Percentiles rank a stretch among this genome's conserved stretches.
phyloP scores from a whole-genome alignment of 2,797 vertebrate genomes.

The Kryptolebias ocellatus region DNA sequence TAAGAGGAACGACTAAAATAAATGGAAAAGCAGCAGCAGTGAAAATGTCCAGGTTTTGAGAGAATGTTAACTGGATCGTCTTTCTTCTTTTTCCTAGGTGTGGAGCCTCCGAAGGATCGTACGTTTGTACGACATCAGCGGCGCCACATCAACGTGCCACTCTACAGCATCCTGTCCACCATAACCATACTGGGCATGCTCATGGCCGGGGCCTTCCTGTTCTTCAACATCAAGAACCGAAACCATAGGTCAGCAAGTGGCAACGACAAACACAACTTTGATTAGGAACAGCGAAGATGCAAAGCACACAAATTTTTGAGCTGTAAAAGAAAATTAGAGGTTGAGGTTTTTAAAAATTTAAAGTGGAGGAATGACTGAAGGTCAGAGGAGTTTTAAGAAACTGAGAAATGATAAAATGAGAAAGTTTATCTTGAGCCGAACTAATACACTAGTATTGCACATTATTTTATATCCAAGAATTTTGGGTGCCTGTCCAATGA shows the following conservation, averaged over 20 bases:
- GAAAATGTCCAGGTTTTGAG: not conserved
- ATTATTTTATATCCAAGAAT: too few relatives aligned
- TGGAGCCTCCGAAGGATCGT: slow-evolving; percentile 95
- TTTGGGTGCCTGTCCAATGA: too few relatives aligned
- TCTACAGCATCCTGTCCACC: slow-evolving; percentile 97
- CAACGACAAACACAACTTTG: not conserved
- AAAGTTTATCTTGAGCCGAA: too few relatives aligned
- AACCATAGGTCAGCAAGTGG: slow-evolving; percentile 91
- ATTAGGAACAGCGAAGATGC: slow-evolving; percentile 16
- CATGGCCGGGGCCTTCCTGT: slow-evolving; percentile 98
- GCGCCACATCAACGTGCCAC: slow-evolving; percentile 94
- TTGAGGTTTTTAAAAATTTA: not conserved
- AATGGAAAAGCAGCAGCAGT: not conserved
- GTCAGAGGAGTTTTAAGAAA: not conserved
- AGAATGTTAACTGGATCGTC: not conserved
- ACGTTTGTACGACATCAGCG: slow-evolving; percentile 93
- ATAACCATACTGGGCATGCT: slow-evolving; percentile 98
- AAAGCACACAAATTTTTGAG: not conserved
- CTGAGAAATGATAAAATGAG: too few relatives aligned
- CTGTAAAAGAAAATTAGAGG: slow-evolving; percentile 11
- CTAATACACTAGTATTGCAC: too few relatives aligned
- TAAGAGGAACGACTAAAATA: slow-evolving; percentile 17
- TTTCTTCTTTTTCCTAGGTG: slow-evolving; percentile 75
- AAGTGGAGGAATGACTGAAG: slow-evolving; percentile 11
- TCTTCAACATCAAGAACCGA: slow-evolving; percentile 99